Conservation (phyloP, 2,888 invertebrate genomes). For the Ophion slaviceki region DNA sequence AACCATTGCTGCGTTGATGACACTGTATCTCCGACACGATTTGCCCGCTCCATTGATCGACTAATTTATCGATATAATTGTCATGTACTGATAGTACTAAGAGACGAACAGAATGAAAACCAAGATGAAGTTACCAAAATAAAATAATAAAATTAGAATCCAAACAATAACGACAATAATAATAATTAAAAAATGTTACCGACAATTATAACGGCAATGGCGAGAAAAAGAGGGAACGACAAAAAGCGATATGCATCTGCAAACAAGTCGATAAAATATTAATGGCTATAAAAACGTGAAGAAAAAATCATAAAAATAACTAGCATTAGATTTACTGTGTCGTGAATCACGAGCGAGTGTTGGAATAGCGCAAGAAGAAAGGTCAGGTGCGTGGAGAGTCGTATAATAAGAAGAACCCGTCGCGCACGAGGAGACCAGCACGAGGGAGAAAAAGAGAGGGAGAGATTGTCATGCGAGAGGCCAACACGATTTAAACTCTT, state of each 20-base stretch:
- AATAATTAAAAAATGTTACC: too few species aligned
- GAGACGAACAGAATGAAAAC: too few species aligned
- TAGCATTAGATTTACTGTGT: constrained; percentile 11
- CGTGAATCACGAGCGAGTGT: constrained; percentile 24
- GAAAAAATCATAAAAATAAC: not conserved
- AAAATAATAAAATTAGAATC: too few species aligned
- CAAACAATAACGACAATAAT: too few species aligned
- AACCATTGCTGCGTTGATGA: too few species aligned
- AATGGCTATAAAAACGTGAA: not conserved
- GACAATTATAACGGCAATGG: too few species aligned
- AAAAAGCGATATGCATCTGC: not conserved
- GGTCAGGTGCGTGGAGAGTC: constrained; percentile 50
- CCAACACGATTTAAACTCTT: constrained; percentile 58
- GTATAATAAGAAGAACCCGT: constrained; percentile 39
- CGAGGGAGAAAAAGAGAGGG: not conserved
- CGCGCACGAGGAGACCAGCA: constrained; percentile 44
- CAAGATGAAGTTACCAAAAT: too few species aligned
- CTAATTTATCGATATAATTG: too few species aligned
- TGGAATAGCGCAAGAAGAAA: constrained; percentile 27
- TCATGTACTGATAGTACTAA: too few species aligned
- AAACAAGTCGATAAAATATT: not conserved
- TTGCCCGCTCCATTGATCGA: too few species aligned
- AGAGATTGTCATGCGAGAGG: constrained; percentile 26
- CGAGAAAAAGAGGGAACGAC: too few species aligned
- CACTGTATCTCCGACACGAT: too few species aligned